Base-by-base conservation (phyloP, 2,888 invertebrate genomes). In the Eristalinus aeneus region DNA sequence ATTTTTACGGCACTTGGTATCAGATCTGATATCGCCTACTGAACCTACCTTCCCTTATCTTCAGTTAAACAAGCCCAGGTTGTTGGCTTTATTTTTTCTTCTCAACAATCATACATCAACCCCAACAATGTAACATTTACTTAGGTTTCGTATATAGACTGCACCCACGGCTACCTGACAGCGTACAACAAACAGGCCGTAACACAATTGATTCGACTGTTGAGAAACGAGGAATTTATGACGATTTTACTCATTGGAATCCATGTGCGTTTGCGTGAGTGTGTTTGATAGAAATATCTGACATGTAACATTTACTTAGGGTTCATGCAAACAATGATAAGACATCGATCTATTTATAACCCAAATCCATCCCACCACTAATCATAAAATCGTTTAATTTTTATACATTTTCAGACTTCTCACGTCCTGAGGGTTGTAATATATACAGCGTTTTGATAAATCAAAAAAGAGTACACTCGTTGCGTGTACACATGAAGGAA, bases 391-490 rank as follows among this genome's bases (percentile, higher is more conserved):
- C 5, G 39, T n/a, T 16, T 16, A 16, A 16, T 46, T 46, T 16
- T 16, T 46, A 5, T 27, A 27, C 5, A 16, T 46, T 46, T 46
- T 16, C 46, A 46, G 46, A 46, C 46, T 46, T 46, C 16, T 46
- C 46, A 46, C 46, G 46, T 46, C 46, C 46, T 16, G 46, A 46
- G 46, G 46, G 46, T 46, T 67, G 58, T 36, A 65, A 64, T 58
- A 73, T 53, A 81, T 77, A 86, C 32, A 81, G 56, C 71, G 12
- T 64, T 72, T 34, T 73, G 63, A 69, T 63, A 76, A 36, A 46
- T 53, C 32, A 10, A 61, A 23, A 54, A 16, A 32, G 27, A 27
- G 20, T 61, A 11, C 53, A 39, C 6, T 32, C 27, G 20, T 23
- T 31, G 10, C 27, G 27, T 53, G 53, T 68, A 6, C 23, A 16